Evolutionary conservation across 2,797 vertebrate species (phyloP), one percentile per base, ranked within the genome.

Genomic region (Syngnathus rostellatus): DNA sequence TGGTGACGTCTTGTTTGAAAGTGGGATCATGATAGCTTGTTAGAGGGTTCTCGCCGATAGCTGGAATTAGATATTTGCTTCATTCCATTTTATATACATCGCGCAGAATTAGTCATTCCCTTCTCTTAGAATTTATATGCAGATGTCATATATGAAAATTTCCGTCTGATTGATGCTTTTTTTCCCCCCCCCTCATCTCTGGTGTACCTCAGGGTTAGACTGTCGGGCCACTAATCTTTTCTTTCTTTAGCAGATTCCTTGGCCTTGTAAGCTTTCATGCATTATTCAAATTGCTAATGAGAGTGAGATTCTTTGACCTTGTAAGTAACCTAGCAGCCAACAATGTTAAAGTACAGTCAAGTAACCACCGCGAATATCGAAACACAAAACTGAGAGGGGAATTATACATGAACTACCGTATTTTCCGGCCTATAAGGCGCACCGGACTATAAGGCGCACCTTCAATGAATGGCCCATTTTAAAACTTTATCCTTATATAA

Each of bases 1-100:
- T 72, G 74, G 69, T 61, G 9, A 71, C 79, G 62, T 79, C 70
- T 78, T 79, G 66, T 77, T 71, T 69, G 75, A 85, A 43, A 62
- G 40, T 77, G 67, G 74, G 68, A 70, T 83, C 50, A 57, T 69
- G 66, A 76, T 72, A 60, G 70, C 61, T 65, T 51, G 67, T 78
- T 71, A 63, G 69, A 68, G 66, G 43, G 66, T 72, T 70, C 6
- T 40, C 57, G 73, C 71, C 46, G 59, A 74, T 43, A 48, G 63
- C 23, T 43, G 50, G n/a, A 62, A 67, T 76, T 37, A 71, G 75
- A 70, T 68, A 57, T 73, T 53, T 8, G 41, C 71, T 38, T 38
- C 31, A 50, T n/a, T 63, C 62, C 41, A 19, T 45, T 63, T 11
- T 31, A 46, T 21, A 45, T 10, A 37, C n/a, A 46, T 14, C n/a